Percentiles rank a stretch among this genome's conserved stretches.
Evolutionary conservation across 2,888 invertebrate species (phyloP).

Genomic region (Phengaris alcon): DNA sequence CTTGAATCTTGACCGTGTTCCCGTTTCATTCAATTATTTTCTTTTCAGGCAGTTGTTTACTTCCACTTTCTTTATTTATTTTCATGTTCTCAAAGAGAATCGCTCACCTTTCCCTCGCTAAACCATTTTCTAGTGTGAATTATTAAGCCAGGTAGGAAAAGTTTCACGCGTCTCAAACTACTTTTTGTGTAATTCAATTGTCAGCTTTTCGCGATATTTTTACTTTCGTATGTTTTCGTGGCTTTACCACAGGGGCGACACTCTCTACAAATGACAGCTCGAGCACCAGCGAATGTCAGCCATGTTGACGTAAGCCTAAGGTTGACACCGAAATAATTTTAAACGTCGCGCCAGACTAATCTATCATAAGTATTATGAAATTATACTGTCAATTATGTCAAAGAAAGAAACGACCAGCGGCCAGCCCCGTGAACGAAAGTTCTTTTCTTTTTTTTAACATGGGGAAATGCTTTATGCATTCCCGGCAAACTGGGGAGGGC

Average conservation of each 20-base stretch:
- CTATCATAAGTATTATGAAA: no score
- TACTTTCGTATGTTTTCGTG: not conserved
- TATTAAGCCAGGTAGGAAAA: slow-evolving; percentile 11
- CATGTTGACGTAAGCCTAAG: no score
- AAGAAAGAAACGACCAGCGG: no score
- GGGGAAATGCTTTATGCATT: no score
- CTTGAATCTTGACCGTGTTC: slow-evolving; percentile 13
- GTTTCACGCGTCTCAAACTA: not conserved
- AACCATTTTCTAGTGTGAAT: slow-evolving; percentile 7
- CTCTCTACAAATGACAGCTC: no score
- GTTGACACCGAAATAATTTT: no score
- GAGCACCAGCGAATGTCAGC: no score
- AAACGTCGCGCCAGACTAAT: no score
- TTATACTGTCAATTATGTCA: no score
- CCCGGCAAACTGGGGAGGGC: no score
- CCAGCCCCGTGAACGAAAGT: no score
- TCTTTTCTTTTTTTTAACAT: no score
- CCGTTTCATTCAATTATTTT: slow-evolving; percentile 25
- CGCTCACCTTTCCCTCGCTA: not conserved
- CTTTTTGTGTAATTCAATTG: not conserved
- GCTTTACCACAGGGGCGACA: not conserved
- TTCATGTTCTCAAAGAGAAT: slow-evolving; percentile 7
- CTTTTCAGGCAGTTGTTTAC: slow-evolving; percentile 21
- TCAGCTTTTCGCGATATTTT: not conserved
- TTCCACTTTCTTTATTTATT: slow-evolving; percentile 19